Base-by-base conservation (phyloP, 2,113 vertebrate species). In the Indri indri region DNA sequence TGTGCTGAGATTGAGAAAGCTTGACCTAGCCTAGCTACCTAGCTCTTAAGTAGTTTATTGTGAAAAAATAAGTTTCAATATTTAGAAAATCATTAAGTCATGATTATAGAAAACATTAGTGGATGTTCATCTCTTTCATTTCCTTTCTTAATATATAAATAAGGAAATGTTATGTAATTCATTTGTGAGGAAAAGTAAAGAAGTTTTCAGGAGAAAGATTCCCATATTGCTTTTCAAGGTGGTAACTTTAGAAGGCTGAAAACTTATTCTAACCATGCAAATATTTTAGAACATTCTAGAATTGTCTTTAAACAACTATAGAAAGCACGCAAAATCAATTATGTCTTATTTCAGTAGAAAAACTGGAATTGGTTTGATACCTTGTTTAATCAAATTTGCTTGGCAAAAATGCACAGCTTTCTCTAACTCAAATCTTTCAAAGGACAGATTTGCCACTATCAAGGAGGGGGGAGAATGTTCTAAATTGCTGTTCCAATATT, bases 71-170 rank as follows among this genome's bases (percentile, higher is more conserved):
- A n/a, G 12, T 63, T 88, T 83, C 22, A 76, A 7, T 80, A 65
- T 88, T 95, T 93, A 91, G 47, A 88, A 94, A 94, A 45, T 68
- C n/a, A 94, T 45, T 32, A 42, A 79, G 14, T 88, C 32, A 14
- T 20, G 70, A 25, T 87, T 92, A n/a, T 6, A 30, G 76, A 59
- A 73, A 45, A 68, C 6, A 30, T 1, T 2, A 76, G 23, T 37
- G 52, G 34, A 34, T 81, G 11, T 94, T 88, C 77, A 57, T 91
- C 20, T 81, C 34, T n/a, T 88, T 83, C 18, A 80, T 61, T 83
- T 68, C 34, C 37, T 59, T 77, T 91, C 27, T 90, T 96, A 82
- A 61, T 74, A 47, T 37, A 68, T 32, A 90, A 95, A 91, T 88
- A 74, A 90, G 42, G 86, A 96, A 50, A 3, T 82, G 8, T 74